A percentile compares a stretch with the other conserved stretches of the same genome.
phyloP scores from a whole-genome alignment of 2,888 invertebrate species.

The Perithous albicinctus region DNA sequence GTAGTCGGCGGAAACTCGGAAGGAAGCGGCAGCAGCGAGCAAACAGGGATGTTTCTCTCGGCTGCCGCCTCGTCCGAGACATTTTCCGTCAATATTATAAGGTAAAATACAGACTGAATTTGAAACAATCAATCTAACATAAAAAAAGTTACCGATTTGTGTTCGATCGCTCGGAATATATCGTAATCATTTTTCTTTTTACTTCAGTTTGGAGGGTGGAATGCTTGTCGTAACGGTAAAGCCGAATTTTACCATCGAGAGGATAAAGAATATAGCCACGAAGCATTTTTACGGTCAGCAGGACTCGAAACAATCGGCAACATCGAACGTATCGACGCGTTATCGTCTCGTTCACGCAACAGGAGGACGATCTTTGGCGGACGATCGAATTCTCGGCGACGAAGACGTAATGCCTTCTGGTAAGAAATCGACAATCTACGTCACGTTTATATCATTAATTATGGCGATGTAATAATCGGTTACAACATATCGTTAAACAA shows the following conservation, averaged over 20 bases:
- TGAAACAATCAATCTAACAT: neutral
- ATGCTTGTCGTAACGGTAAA: constrained; percentile 74
- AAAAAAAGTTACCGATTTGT: neutral
- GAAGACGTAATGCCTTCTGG: constrained; percentile 78
- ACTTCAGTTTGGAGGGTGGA: constrained; percentile 78
- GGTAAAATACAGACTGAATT: constrained; percentile 69
- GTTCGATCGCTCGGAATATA: neutral
- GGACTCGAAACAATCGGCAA: constrained; percentile 52
- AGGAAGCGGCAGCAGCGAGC: constrained; percentile 73
- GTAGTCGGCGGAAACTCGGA: constrained; percentile 72
- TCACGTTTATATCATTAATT: neutral
- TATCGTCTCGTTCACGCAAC: constrained; percentile 79
- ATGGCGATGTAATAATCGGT: too few relatives aligned
- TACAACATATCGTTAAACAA: constrained; percentile 1
- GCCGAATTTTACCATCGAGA: constrained; percentile 78
- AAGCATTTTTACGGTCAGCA: constrained; percentile 79
- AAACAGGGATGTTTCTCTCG: constrained; percentile 71
- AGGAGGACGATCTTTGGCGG: constrained; percentile 75
- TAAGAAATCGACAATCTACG: constrained; percentile 62
- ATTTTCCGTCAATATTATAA: constrained; percentile 79
- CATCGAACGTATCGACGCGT: constrained; percentile 72
- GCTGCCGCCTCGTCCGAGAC: constrained; percentile 74
- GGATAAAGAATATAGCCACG: constrained; percentile 78
- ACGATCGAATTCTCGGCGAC: constrained; percentile 75
- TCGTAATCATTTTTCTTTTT: neutral